A percentile compares a stretch with the other conserved stretches of the same genome.
Evolutionary conservation across 2,888 invertebrate genomes (phyloP).

Genomic region (Agrotis segetum): DNA sequence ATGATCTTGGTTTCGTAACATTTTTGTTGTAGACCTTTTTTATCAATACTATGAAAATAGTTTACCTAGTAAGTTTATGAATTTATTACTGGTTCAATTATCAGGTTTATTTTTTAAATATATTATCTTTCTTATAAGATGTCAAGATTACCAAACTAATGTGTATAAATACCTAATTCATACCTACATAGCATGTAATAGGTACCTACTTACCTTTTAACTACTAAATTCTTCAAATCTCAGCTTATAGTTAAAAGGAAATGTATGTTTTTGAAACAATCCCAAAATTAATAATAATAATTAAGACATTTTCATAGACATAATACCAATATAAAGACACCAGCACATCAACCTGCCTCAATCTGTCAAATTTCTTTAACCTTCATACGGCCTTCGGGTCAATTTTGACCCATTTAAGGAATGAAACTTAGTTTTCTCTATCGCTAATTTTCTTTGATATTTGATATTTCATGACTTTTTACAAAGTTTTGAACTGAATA

Average conservation of each 20-base stretch:
- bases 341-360: too few relatives aligned
- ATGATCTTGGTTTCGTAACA: conserved; percentile 24
- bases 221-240: not conserved
- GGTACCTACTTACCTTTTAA: not conserved
- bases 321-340: too few relatives aligned
- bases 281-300: not conserved
- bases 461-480: too few relatives aligned
- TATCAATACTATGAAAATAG: not conserved
- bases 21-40: not conserved
- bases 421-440: too few relatives aligned
- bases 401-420: too few relatives aligned
- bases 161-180: not conserved
- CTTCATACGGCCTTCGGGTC: too few relatives aligned
- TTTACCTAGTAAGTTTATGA: not conserved
- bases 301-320: not conserved
- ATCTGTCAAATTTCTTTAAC: too few relatives aligned
- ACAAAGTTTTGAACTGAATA: too few relatives aligned
- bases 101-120: not conserved
- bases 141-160: not conserved
- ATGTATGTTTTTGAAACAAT: not conserved
- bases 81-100: not conserved
- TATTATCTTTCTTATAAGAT: not conserved
- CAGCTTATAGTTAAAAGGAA: not conserved
- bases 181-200: not conserved
- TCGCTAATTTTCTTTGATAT: too few relatives aligned